A percentile compares a stretch with the other conserved stretches of the same genome.
Conservation (phyloP, 2,888 invertebrate genomes). For the Caenorhabditis sinica region DNA sequence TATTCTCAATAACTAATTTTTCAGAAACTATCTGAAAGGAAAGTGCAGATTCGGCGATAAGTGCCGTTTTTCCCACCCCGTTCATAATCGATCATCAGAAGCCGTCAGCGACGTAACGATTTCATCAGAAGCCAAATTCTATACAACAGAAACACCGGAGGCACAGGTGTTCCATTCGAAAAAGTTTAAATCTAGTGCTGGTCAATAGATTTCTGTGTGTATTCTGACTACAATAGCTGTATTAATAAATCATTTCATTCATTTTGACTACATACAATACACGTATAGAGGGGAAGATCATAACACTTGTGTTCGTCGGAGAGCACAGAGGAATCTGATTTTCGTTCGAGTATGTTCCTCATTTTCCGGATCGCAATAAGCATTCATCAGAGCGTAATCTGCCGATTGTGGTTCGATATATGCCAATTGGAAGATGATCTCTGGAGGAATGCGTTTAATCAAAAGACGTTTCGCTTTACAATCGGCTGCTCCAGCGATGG, state of each 20-base stretch:
- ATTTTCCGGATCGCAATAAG: slow-evolving; percentile 43
- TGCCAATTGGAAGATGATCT: slow-evolving; percentile 50
- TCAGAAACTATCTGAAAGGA: slow-evolving; percentile 64
- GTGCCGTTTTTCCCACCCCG: slow-evolving; percentile 63
- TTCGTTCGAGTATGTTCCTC: slow-evolving; percentile 29
- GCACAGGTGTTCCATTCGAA: slow-evolving; percentile 65
- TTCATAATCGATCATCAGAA: slow-evolving; percentile 53
- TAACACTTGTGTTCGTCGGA: neutral
- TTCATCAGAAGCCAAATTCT: slow-evolving; percentile 56
- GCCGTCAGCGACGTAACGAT: slow-evolving; percentile 50
- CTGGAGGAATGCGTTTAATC: slow-evolving; percentile 33
- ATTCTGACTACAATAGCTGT: neutral
- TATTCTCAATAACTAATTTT: neutral
- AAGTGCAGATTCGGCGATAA: slow-evolving; percentile 64
- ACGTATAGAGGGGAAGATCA: slow-evolving; percentile 8
- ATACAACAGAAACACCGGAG: slow-evolving; percentile 53
- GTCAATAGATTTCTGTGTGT: slow-evolving; percentile 31
- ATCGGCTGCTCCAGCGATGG: slow-evolving; percentile 54
- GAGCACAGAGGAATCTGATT: slow-evolving; percentile 43
- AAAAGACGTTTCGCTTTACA: slow-evolving; percentile 53
- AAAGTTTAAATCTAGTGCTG: slow-evolving; percentile 65
- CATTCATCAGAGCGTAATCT: slow-evolving; percentile 26
- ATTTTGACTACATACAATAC: neutral
- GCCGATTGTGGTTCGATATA: slow-evolving; percentile 50
- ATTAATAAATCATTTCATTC: neutral